Percentiles rank a stretch among this genome's conserved stretches.
Evolutionary conservation across 2,797 vertebrate species (phyloP).

Genomic region (Rhincodon typus): DNA sequence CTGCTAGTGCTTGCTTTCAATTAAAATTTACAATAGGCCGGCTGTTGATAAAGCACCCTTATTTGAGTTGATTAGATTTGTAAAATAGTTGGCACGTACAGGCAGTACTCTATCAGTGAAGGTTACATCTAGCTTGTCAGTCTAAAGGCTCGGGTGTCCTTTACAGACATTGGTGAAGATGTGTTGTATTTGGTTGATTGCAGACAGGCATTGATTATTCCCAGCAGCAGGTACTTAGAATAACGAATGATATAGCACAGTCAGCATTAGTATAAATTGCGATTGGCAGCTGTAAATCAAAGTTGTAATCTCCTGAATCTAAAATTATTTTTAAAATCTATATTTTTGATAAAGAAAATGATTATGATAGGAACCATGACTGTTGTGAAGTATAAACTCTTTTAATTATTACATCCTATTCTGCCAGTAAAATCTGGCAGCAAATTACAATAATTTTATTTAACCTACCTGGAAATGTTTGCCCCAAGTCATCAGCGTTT

Average conservation of each 20-base stretch:
- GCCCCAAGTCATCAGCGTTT: neutral
- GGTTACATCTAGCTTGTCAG: neutral
- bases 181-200: neutral
- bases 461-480: neutral
- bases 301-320: neutral
- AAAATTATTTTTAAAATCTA: neutral
- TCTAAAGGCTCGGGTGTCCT: neutral
- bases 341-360: neutral
- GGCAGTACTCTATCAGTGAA: conserved; percentile 3
- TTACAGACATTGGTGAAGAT: neutral
- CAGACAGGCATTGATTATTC: neutral
- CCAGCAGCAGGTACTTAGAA: neutral
- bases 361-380: no score
- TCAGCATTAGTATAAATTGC: neutral
- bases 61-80: conserved; percentile 21
- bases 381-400: no score
- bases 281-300: neutral
- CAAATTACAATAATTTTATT: neutral
- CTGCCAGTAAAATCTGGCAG: no score
- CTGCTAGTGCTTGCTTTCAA: neutral
- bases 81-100: neutral
- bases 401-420: neutral
- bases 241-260: neutral
- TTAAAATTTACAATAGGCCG: neutral
- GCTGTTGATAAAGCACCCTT: neutral